Conservation (phyloP, 2,113 vertebrate genomes). For the Lepus europaeus region DNA sequence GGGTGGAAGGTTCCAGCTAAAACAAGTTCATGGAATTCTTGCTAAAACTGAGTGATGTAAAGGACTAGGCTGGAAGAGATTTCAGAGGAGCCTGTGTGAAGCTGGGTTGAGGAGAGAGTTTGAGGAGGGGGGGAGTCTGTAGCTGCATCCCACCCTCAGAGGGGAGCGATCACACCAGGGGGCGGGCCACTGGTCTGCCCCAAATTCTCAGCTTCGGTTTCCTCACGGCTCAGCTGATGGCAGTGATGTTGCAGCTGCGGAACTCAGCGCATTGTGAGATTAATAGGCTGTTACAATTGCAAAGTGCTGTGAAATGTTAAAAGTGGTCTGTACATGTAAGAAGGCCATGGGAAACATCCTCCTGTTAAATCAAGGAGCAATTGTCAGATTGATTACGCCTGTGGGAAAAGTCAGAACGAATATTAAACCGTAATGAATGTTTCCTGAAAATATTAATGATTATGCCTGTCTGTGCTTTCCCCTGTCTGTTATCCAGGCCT, state of each 20-base stretch:
- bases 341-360: background rate
- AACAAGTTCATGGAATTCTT: background rate
- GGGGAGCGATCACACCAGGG: background rate
- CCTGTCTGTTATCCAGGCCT: background rate
- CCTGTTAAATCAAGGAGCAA: background rate
- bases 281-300: background rate
- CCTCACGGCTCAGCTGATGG: background rate
- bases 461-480: background rate
- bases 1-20: background rate
- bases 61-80: background rate
- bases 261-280: background rate
- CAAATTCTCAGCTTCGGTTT: background rate
- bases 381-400: background rate
- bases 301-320: background rate
- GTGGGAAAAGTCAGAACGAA: background rate
- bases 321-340: background rate
- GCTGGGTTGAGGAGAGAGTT: background rate
- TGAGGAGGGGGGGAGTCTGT: background rate
- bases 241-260: background rate
- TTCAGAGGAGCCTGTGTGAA: background rate
- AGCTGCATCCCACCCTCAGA: background rate
- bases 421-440: slow-evolving; percentile 3
- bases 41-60: background rate
- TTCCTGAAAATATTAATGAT: background rate
- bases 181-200: background rate